phyloP scores from a whole-genome alignment of 2,113 vertebrate species.

The Prietella phreatophila region DNA sequence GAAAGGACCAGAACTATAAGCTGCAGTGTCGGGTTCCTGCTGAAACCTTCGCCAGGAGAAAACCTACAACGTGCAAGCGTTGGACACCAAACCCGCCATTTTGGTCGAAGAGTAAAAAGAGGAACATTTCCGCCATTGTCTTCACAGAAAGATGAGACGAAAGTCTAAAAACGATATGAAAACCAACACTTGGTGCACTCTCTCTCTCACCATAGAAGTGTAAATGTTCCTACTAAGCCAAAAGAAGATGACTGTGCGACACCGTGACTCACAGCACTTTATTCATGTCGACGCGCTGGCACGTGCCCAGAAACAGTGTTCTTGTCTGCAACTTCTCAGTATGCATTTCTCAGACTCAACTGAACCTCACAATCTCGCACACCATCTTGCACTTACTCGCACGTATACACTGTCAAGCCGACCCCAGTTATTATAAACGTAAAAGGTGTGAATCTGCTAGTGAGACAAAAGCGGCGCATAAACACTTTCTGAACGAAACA shows the following conservation, averaged over 20 bases:
- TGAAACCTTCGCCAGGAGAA: background rate
- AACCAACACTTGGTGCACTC: background rate
- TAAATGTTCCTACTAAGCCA: too few species aligned
- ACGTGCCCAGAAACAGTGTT: background rate
- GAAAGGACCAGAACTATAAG: background rate
- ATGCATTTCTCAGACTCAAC: background rate
- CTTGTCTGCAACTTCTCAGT: background rate
- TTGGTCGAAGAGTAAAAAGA: background rate
- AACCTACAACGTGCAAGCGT: background rate
- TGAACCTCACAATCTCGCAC: background rate
- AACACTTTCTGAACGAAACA: constrained; percentile 33
- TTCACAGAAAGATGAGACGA: background rate
- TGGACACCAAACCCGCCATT: background rate
- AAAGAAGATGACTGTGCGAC: background rate
- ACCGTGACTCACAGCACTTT: background rate
- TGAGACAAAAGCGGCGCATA: background rate
- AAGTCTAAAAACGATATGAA: background rate
- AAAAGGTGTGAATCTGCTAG: background rate
- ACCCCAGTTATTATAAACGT: constrained; percentile 32
- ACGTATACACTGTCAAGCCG: background rate
- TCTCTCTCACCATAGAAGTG: background rate
- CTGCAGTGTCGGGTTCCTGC: background rate
- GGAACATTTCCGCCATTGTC: background rate
- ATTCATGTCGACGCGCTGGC: background rate
- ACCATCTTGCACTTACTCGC: background rate